Evolutionary conservation across 2,888 invertebrate genomes (phyloP), one percentile per base, ranked within the genome.

Genomic region (Euzetes globulus): DNA sequence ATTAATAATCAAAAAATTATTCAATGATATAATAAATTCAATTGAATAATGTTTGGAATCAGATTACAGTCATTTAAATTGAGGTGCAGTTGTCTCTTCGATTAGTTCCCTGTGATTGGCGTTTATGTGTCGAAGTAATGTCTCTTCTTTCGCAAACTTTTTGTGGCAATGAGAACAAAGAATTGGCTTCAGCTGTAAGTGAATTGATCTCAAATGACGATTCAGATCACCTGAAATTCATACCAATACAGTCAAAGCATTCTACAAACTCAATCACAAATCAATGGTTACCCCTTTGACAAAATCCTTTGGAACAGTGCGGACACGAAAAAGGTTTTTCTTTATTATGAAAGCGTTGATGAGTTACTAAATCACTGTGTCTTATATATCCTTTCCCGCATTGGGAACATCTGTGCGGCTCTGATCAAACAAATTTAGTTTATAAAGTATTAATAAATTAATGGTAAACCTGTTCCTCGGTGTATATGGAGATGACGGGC

Each of bases 311-410:
- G 9, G 76, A 78, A 79, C 81, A 81, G 45, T 79, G 77, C 17
- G 77, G 75, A 76, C 81, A 81, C 19, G 78, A 77, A 77, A 80
- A 81, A 0, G 79, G 78, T 73, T 79, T 79, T 55, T 81, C 80
- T 72, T 80, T 80, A 58, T 79, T 80, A 73, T 81, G 81, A 72
- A 81, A 81, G 58, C 81, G 76, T 77, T 79, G 78, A 72, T 81
- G 81, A 55, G 80, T 80, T 1, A 80, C 79, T 72, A 81, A 76
- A 76, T 81, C 81, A 78, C 80, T 80, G 50, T 78, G 77, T 50
- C 81, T 78, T 22, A 81, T 80, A 76, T 81, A 81, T 15, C 78
- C 77, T 63, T 77, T 77, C 15, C 76, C 77, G 58, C 77, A 77
- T 19, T 72, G 65, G 27, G 75, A 71, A 55, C 77, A 77, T 25